Percentiles rank a stretch among this genome's conserved stretches.
These are phyloP conservation scores for Epizoanthus illoricatus DNA, from an alignment of 92 coral and sea anemone species.

Conservation along the genomic window DNA sequence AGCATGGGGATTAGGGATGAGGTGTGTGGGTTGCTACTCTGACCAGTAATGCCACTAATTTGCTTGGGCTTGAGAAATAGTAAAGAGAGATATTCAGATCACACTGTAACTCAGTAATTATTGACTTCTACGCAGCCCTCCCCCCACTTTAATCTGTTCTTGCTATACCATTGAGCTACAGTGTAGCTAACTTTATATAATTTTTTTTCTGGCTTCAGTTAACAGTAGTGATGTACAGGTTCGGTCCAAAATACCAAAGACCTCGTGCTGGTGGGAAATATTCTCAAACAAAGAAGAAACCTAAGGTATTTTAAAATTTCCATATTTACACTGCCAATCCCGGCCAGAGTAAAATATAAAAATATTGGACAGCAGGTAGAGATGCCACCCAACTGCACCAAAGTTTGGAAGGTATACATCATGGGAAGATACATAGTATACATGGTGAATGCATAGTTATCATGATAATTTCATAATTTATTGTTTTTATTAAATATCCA, in stretches of 20 bases:
- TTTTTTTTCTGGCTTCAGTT: not conserved
- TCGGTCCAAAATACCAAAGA: conserved; percentile 9
- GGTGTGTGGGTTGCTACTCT: too few species aligned
- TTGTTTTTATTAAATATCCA: not conserved
- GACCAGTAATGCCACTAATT: too few species aligned
- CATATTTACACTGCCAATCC: not conserved
- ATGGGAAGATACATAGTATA: not conserved
- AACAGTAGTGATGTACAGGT: not conserved
- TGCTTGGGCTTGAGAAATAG: too few species aligned
- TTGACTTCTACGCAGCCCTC: too few species aligned
- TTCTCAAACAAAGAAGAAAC: not conserved
- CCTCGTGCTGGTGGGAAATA: not conserved
- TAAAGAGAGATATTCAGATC: too few species aligned
- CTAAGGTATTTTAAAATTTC: not conserved
- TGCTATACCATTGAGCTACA: too few species aligned
- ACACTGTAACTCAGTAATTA: too few species aligned
- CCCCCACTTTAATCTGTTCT: too few species aligned
- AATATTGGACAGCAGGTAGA: not conserved
- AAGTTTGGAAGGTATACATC: not conserved
- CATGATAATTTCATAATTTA: not conserved
- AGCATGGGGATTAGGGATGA: too few species aligned
- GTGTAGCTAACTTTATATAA: too few species aligned
- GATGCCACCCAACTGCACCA: not conserved
- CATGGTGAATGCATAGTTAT: not conserved
- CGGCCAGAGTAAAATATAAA: not conserved